A percentile compares a stretch with the other conserved stretches of the same genome.
Conservation (phyloP, 2,888 invertebrate species). For the Plagodis dolabraria region DNA sequence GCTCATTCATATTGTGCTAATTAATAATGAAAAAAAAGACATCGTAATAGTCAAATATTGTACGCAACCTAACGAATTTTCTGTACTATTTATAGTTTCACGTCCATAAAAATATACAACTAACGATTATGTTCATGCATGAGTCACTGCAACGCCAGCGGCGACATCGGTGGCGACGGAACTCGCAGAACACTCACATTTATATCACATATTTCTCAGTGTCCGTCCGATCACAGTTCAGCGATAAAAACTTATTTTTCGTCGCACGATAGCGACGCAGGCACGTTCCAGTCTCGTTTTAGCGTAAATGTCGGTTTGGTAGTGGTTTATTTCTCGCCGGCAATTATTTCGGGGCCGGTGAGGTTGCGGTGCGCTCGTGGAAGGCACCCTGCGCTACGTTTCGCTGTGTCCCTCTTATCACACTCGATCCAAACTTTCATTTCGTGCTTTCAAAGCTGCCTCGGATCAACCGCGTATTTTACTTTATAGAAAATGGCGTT, state of each 20-base stretch:
- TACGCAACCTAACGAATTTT: conserved; percentile 44
- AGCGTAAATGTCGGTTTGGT: conserved; percentile 45
- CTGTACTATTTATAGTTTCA: conserved; percentile 32
- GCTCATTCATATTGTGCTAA: conserved; percentile 26
- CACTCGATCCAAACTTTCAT: conserved; percentile 41
- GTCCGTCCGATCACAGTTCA: conserved; percentile 37
- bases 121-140: conserved; percentile 48
- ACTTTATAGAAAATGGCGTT: conserved; percentile 54
- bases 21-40: conserved; percentile 55
- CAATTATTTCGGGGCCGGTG: conserved; percentile 60
- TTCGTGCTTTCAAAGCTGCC: conserved; percentile 42
- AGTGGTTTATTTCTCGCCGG: conserved; percentile 52
- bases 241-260: conserved; percentile 39
- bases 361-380: conserved; percentile 46
- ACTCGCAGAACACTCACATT: conserved; percentile 53
- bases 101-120: conserved; percentile 46
- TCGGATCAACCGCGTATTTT: conserved; percentile 38
- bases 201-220: conserved; percentile 51
- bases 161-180: conserved; percentile 21
- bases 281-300: conserved; percentile 54
- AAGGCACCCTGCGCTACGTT: conserved; percentile 41
- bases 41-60: conserved; percentile 40
- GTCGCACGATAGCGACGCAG: conserved; percentile 41
- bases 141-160: conserved; percentile 50
- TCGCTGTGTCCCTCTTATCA: conserved; percentile 33